Base-by-base conservation (phyloP, 1,140 invertebrate genomes). In the Achroia grisella region DNA sequence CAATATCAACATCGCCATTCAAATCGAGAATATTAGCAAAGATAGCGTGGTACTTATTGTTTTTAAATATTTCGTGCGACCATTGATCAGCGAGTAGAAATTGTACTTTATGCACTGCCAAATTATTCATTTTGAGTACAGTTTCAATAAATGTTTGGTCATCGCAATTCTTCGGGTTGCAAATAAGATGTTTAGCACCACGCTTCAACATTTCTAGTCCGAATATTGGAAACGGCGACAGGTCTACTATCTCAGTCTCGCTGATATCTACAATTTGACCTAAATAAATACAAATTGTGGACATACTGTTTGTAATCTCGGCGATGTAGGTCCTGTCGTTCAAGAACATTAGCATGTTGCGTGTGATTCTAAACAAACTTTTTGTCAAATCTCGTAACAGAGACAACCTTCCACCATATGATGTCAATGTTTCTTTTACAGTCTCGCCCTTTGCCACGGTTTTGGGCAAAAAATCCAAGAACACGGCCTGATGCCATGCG, bases 401-500 rank as follows among this genome's bases (percentile, higher is more conserved):
- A 23, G 6, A 3, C 17, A 6, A 23, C 17, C 6, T 23, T 23
- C 17, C 17, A 6, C 17, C 17, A 6, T 23, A 23, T 3, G 17
- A 23, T 23, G 17, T 3, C 2, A 23, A 23, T 6, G 17, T 3
- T 6, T 23, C 6, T 23, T 23, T 2, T 23, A 23, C 2, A 23
- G 6, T 6, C 6, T 23, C 17, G 6, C 17, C 17, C 6, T 23
- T 23, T n/a, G n/a, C n/a, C n/a, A 3, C 17, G n/a, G 9, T 27
- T 8, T 10, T n/a, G 6, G 17, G 17, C 6, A 23, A 23, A 23
- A 23, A 41, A 6, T 41, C 39, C 11, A 29, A 41, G 28, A 90
- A 92, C 27, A 92, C 71, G 12, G 90, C 90, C 62, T 91, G 89
- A 56, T 93, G 90, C 92, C 91, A 93, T 62, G 91, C 91, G 17